Evolutionary conservation across 2,888 invertebrate genomes (phyloP), one percentile per base, ranked within the genome.

Genomic region (Tribolium freemani): DNA sequence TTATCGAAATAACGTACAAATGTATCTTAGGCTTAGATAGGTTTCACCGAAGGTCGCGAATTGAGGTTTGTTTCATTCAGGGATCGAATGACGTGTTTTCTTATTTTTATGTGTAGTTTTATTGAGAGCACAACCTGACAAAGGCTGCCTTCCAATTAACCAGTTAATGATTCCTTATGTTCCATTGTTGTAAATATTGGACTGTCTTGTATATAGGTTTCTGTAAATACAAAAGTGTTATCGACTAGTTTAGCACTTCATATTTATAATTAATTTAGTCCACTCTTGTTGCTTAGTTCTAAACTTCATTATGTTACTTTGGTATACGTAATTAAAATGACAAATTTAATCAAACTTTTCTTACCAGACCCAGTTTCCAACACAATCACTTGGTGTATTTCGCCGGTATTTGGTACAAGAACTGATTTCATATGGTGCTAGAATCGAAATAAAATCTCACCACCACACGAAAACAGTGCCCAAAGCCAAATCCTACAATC

Each of bases 361-460:
- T 53, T 6, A 21, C 51, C 20, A 50, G 16, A 5, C 50, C 50
- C 45, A 26, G 26, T 5, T 26, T 13, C 31, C 38, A 30, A 16
- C 50, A 26, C 31, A 26, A 26, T 38, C 5, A 54, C n/a, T 21
- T 8, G 10, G 45, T 38, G 26, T 26, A 16, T 9, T 21, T 31
- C 13, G 66, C 2, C 46, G 74, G 50, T 46, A 71, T 74, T 74
- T 74, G 74, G 75, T 56, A 58, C 79, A 86, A 87, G 87, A 86
- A 87, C 87, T 87, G 87, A 86, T 91, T 91, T 91, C 90, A 90
- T 90, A 91, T 91, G 91, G 91, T 91, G 91, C 91, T 91, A 91
- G 91, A 91, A 87, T 87, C 83, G 76, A 76, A 77, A 83, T 78
- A 80, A 72, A 80, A 89, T 91, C 91, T 90, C 88, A 83, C 86